Base-by-base conservation (phyloP, 2,888 invertebrate species). In the Philereme transversata region DNA sequence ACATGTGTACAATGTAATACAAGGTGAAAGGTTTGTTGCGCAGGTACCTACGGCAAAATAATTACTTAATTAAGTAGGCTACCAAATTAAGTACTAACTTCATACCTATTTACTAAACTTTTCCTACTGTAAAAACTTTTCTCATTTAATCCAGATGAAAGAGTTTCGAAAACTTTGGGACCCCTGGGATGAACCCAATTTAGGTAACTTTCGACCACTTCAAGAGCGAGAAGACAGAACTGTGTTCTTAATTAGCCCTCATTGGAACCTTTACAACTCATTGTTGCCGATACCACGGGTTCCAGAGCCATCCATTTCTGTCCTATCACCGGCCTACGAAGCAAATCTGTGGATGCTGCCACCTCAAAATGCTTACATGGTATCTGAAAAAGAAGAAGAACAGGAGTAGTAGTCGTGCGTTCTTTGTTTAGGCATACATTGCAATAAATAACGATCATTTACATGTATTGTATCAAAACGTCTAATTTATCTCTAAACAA, bases 211-310 rank as follows among this genome's bases (percentile, higher is more conserved):
- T 67, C 87, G 95, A 61, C 81, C 88, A 0, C 77, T 93, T 3
- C 93, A 94, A 75, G 86, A 89, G 3, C 71, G 82, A 4, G 71
- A 76, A 33, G 78, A 84, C 5, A 81, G 94, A 43, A 84, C 84
- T 11, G 67, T 95, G 0, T 93, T 93, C 67, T 93, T 94, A 58
- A 92, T 94, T 41, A 91, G 84, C 59, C 93, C 94, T 1, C 93
- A 93, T 57, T 88, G 88, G 82, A 80, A 75, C 54, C 87, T 86
- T 60, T 93, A 93, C 69, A 90, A 93, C 62, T 92, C 93, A 0
- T 72, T 93, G 44, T 70, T 93, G 34, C 92, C 92, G 0, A 83
- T 86, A 69, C 87, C 88, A 3, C 81, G 87, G 52, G 0, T 85
- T 7, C 85, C 84, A 34, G 87, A 88, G 61, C 65, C 77, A 3